These are phyloP conservation scores for Piaya cayana DNA, from an alignment of 2,113 vertebrate genomes.

Conservation along the genomic window DNA sequence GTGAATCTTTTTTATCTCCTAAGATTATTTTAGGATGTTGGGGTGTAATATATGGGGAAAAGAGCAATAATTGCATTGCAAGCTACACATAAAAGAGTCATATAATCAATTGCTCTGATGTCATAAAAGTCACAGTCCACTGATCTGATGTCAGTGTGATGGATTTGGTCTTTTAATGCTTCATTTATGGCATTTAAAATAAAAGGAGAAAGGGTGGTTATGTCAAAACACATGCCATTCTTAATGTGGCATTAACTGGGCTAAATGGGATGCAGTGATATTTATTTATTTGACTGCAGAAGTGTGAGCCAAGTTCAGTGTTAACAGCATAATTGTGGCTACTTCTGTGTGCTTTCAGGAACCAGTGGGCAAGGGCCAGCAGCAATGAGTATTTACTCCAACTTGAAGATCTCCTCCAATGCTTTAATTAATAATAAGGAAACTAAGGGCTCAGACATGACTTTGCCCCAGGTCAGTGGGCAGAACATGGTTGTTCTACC, in stretches of 20 bases:
- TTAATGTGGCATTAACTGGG: constrained; percentile 46
- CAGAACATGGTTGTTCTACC: not conserved
- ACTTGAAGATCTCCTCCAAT: not conserved
- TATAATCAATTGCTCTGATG: constrained; percentile 67
- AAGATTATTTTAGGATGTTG: constrained; percentile 45
- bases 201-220: not conserved
- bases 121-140: constrained; percentile 67
- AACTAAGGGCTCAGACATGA: not conserved
- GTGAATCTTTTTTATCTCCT: constrained; percentile 48
- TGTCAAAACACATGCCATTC: constrained; percentile 45
- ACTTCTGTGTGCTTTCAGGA: not conserved
- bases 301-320: constrained; percentile 15
- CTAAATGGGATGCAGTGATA: constrained; percentile 24
- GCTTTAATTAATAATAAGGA: constrained; percentile 29
- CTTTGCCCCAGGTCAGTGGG: constrained; percentile 19
- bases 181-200: not conserved
- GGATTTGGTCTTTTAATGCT: constrained; percentile 54
- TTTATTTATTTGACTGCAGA: not conserved
- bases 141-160: constrained; percentile 64
- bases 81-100: constrained; percentile 54
- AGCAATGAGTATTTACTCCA: not conserved
- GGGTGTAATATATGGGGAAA: constrained; percentile 49
- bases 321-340: not conserved
- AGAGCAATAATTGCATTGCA: constrained; percentile 24
- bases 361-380: not conserved